phyloP scores from a whole-genome alignment of 1,140 invertebrate species.

The Paraescarpia echinospica region DNA sequence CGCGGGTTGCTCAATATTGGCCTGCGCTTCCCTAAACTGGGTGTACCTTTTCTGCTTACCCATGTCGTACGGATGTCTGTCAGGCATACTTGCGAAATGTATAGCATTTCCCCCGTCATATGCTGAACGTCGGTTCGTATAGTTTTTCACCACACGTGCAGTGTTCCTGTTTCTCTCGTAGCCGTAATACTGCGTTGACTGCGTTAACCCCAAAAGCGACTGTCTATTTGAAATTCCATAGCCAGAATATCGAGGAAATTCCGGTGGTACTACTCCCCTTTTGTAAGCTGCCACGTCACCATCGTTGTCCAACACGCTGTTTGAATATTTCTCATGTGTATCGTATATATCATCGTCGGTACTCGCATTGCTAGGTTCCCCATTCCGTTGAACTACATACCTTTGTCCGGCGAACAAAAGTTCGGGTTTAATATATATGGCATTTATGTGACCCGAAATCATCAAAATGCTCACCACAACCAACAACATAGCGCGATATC shows the following conservation, averaged over 20 bases:
- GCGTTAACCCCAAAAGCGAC: not conserved
- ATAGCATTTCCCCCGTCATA: not conserved
- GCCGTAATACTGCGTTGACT: not conserved
- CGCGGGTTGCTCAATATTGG: not conserved
- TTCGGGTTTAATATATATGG: not conserved
- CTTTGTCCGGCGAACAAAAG: not conserved
- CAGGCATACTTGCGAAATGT: not conserved
- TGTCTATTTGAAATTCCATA: not conserved
- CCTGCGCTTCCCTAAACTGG: not conserved
- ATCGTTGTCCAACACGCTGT: not conserved
- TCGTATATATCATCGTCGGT: not conserved
- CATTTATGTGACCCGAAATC: not conserved
- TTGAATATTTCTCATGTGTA: not conserved
- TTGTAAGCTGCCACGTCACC: not conserved
- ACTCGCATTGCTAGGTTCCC: not conserved
- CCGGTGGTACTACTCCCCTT: not conserved
- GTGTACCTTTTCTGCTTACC: not conserved
- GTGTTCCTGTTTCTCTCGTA: not conserved
- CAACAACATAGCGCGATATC: not conserved
- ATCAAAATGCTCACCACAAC: not conserved
- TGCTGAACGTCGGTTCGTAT: not conserved
- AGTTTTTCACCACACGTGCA: not conserved
- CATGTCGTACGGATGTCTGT: not conserved
- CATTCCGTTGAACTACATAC: not conserved
- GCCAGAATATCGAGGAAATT: not conserved